Evolutionary conservation across 2,797 vertebrate species (phyloP).

Genomic region (Sandelia bainsii): DNA sequence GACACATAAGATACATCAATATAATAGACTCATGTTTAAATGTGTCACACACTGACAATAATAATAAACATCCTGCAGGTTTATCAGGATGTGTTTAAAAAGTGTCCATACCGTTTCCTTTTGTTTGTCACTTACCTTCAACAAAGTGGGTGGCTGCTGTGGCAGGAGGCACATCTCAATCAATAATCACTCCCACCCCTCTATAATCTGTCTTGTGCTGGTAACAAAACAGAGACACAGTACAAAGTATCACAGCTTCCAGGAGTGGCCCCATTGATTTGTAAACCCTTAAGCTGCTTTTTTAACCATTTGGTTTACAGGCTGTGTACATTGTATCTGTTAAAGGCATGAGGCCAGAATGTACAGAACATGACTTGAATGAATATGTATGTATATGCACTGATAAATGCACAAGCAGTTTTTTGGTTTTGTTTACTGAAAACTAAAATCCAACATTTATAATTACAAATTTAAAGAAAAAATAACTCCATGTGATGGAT

Average conservation of each 20-base stretch:
- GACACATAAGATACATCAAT: too few species aligned
- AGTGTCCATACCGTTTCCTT: not conserved
- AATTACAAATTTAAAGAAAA: not conserved
- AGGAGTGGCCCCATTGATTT: conserved; percentile 37
- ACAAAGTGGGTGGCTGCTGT: conserved; percentile 45
- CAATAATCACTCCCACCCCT: conserved; percentile 57
- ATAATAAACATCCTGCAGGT: not conserved
- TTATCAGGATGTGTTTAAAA: conserved; percentile 3
- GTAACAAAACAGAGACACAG: conserved; percentile 36
- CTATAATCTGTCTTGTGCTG: conserved; percentile 64
- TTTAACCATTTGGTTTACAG: conserved; percentile 9
- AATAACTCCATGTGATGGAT: not conserved
- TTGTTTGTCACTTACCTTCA: conserved; percentile 20
- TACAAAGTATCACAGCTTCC: conserved; percentile 42
- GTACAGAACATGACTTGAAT: not conserved
- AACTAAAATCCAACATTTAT: not conserved
- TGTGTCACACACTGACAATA: not conserved
- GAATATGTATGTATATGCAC: too few species aligned
- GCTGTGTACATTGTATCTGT: not conserved
- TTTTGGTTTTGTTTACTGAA: not conserved
- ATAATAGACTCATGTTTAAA: not conserved
- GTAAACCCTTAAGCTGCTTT: conserved; percentile 51
- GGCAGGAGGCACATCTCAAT: conserved; percentile 51
- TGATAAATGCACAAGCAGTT: not conserved
- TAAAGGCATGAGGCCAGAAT: not conserved